Evolutionary conservation across 2,888 invertebrate species (phyloP), one percentile per base, ranked within the genome.

Genomic region (Tenthredo scrophulariae): DNA sequence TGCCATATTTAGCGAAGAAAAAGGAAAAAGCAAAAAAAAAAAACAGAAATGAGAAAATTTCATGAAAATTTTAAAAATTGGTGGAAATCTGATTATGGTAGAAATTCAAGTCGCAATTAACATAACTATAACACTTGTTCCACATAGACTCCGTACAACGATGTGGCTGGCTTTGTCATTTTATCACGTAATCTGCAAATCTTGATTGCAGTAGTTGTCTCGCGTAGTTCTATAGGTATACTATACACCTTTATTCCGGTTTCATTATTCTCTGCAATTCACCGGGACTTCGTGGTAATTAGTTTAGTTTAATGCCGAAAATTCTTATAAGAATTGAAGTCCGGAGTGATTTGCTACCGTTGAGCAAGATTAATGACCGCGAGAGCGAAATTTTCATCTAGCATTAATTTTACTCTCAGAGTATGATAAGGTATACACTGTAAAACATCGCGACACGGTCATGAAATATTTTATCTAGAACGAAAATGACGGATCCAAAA

Each of bases 171-270:
- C 75, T 77, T 77, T 77, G 77, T 77, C 29, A 77, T 54, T 77
- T 77, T 77, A 77, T 77, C 77, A 33, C 13, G 1, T 54, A 37
- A 77, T 77, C 77, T 77, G 54, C 15, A n/a, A 46, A 46, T 77
- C 77, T 77, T 77, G 77, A 77, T 77, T 77, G 77, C 26, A 54
- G 29, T 62, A 77, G 77, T 77, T 77, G 67, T 33, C 33, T 67
- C 13, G 67, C 33, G 33, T 29, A 18, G 54, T 77, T 54, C 29
- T 46, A 75, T 15, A 18, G 43, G 13, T 26, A 67, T 9, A 29
- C n/a, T 2, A 22, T 46, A 37, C 4, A 10, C n/a, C 13, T 50
- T n/a, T 50, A 77, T 54, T 77, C n/a, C 40, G 26, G 50, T 54
- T 77, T 29, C 26, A 77, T 77, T 50, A 40, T 77, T 37, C 72